Conservation (phyloP, 1,140 invertebrate genomes). For the Campoletis sonorensis region DNA sequence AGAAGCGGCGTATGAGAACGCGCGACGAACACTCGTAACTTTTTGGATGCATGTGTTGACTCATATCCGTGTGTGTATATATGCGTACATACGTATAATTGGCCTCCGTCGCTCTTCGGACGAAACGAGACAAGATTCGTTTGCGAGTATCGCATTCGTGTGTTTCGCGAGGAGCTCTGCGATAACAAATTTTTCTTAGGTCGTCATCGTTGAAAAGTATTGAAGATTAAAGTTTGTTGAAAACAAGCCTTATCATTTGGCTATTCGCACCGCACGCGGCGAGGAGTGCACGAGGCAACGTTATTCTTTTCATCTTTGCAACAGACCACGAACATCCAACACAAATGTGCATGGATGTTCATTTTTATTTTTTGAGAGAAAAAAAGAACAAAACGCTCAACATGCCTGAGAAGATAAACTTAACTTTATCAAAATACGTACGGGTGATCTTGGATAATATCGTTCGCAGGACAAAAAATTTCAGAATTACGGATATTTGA, state of each 20-base stretch:
- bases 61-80: background rate
- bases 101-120: background rate
- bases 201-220: slow-evolving; percentile 50
- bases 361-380: background rate
- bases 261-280: slow-evolving; percentile 49
- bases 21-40: too few relatives aligned
- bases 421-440: slow-evolving; percentile 64
- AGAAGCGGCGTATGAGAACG: too few relatives aligned
- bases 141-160: slow-evolving; percentile 37
- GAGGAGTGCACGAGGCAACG: background rate
- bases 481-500: too few relatives aligned
- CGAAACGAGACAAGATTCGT: slow-evolving; percentile 16
- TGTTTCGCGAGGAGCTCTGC: slow-evolving; percentile 14
- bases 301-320: background rate
- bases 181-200: slow-evolving; percentile 60
- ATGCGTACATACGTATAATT: background rate
- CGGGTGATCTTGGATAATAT: slow-evolving; percentile 61
- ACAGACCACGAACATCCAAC: background rate
- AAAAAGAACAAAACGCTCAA: background rate
- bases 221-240: slow-evolving; percentile 67
- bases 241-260: slow-evolving; percentile 66
- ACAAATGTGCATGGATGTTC: background rate
- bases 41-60: background rate
- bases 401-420: slow-evolving; percentile 56
- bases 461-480: slow-evolving; percentile 50